Evolutionary conservation across 2,113 vertebrate species (phyloP), one percentile per base, ranked within the genome.

Genomic region (Pithys albifrons): DNA sequence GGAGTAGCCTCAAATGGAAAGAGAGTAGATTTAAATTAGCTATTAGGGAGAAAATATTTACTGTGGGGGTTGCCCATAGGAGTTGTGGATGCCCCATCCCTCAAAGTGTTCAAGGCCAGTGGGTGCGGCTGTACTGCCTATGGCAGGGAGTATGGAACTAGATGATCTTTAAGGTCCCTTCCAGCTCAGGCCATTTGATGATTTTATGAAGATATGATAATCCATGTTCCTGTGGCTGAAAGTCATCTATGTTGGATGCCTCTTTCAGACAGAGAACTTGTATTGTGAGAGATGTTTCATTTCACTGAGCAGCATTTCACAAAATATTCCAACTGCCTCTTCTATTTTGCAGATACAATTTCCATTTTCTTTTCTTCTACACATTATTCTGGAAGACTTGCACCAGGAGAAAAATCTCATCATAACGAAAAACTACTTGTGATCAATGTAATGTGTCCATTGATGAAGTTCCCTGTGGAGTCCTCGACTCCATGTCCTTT

Each of bases 271-370:
- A 71, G 35, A 62, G 59, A 94, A 61, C 24, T 62, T 13, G 0
- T n/a, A 46, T 51, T 85, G 14, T 33, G 65, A 85, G 81, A 83
- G 59, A 61, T 16, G 54, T 71, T 89, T 91, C 6, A 0, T 71
- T 85, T 89, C 93, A 85, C 62, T 57, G 75, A 80, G 67, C 71
- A 93, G 52, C 72, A 65, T 95, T 93, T 80, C 37, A 84, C 48
- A 93, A 91, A 95, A 84, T 72, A 89, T 88, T 85, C 59, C 52
- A 90, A 86, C 72, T 54, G n/a, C 35, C 12, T 88, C 61, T 84
- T 79, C 19, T 57, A 64, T 83, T 96, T 94, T 65, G 39, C 46
- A 77, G 35, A 81, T 94, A 29, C 31, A 65, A 73, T 94, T 93
- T 90, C 54, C 55, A 67, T 81, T 88, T 18, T 93, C 46, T 93